Percentiles rank a stretch among this genome's conserved stretches.
These are phyloP conservation scores for Anoncus sp. DNA, from an alignment of 2,888 invertebrate species.

Conservation along the genomic window DNA sequence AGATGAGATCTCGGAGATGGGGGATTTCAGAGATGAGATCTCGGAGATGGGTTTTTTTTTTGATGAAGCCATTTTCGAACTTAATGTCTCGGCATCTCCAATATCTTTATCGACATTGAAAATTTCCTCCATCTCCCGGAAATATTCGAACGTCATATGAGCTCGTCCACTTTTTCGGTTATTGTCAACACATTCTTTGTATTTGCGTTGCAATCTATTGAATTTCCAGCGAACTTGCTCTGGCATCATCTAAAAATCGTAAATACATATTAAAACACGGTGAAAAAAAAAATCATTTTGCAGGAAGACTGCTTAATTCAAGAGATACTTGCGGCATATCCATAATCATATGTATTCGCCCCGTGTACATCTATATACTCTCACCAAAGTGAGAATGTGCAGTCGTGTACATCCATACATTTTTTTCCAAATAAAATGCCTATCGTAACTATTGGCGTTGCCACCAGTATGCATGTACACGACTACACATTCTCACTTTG, in stretches of 20 bases:
- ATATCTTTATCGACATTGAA: conserved; percentile 13
- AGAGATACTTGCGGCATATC: too few relatives aligned
- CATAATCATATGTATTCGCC: background rate
- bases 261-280: too few relatives aligned
- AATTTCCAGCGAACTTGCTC: conserved; percentile 5
- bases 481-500: too few relatives aligned
- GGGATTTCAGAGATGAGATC: background rate
- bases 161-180: conserved; percentile 13
- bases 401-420: too few relatives aligned
- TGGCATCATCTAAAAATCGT: too few relatives aligned
- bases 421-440: too few relatives aligned
- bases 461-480: too few relatives aligned
- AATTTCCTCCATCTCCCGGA: conserved; percentile 14
- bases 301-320: too few relatives aligned
- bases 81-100: background rate
- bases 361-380: too few relatives aligned
- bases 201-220: background rate
- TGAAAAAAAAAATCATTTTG: too few relatives aligned
- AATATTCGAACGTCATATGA: conserved; percentile 13
- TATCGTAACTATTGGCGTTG: too few relatives aligned
- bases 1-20: background rate
- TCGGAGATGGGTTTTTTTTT: conserved; percentile 1
- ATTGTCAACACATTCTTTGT: conserved; percentile 8
- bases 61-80: conserved; percentile 2
- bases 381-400: too few relatives aligned